Percentiles rank a stretch among this genome's conserved stretches.
Evolutionary conservation across 2,113 vertebrate species (phyloP).

Genomic region (Suricata suricatta): DNA sequence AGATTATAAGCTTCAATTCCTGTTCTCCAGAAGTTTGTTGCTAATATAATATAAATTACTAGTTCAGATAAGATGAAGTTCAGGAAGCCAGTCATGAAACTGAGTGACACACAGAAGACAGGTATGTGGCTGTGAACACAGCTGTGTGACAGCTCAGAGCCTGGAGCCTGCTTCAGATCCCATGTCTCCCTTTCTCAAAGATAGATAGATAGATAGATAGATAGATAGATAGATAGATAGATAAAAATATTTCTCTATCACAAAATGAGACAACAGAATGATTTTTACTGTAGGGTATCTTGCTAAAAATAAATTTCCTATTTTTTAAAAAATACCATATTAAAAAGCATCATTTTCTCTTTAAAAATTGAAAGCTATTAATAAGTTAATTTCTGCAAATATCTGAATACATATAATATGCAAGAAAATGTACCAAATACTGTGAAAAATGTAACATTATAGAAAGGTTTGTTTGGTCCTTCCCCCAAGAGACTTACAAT

Average conservation of each 20-base stretch:
- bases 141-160: too few species aligned
- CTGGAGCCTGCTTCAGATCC: too few species aligned
- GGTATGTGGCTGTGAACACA: not conserved
- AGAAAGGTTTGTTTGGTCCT: not conserved
- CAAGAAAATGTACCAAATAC: not conserved
- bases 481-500: not conserved
- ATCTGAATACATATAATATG: not conserved
- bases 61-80: not conserved
- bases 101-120: not conserved
- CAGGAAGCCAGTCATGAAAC: not conserved
- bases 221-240: not conserved
- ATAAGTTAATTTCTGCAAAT: slow-evolving; percentile 15
- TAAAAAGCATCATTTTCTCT: slow-evolving; percentile 26
- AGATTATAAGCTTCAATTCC: not conserved
- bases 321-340: not conserved
- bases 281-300: not conserved
- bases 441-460: not conserved
- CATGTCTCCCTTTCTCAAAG: too few species aligned
- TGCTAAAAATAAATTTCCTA: slow-evolving; percentile 10
- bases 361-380: slow-evolving; percentile 25
- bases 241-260: not conserved
- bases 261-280: not conserved
- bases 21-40: not conserved
- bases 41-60: slow-evolving; percentile 4
- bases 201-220: too few species aligned